phyloP scores from a whole-genome alignment of 2,888 invertebrate species.

The Trachelus iudaicus region DNA sequence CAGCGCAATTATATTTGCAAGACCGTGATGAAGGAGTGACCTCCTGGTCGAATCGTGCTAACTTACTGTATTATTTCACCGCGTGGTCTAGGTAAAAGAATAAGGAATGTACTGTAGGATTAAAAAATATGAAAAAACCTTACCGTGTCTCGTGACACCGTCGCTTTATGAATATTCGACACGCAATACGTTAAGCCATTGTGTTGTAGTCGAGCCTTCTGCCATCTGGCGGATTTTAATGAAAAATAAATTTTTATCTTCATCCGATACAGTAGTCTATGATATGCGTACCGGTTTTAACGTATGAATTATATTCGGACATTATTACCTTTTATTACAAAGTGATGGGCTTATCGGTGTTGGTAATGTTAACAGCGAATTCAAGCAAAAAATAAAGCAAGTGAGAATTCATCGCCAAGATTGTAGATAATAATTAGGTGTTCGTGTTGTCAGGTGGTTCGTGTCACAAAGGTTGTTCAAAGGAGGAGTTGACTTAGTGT shows the following conservation, averaged over 20 bases:
- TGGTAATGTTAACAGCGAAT: not conserved
- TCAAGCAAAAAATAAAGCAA: not conserved
- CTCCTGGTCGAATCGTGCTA: not conserved
- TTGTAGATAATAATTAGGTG: not conserved
- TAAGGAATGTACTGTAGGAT: not conserved
- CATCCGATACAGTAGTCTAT: not conserved
- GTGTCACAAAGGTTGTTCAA: slow-evolving; percentile 3
- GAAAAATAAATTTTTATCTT: not conserved
- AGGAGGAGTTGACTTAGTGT: slow-evolving; percentile 23
- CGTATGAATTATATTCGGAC: not conserved
- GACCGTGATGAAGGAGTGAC: not conserved
- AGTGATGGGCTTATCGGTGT: not conserved
- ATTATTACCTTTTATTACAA: not conserved
- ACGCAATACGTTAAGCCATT: not conserved
- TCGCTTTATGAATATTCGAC: not conserved
- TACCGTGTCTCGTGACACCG: not conserved
- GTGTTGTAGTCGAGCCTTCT: not conserved
- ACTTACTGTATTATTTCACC: not conserved
- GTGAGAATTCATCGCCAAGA: not conserved
- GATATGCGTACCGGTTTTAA: not conserved
- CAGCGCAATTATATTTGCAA: not conserved
- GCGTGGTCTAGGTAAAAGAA: not conserved
- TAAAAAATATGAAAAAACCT: not conserved
- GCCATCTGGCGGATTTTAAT: not conserved
- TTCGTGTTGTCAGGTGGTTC: slow-evolving; percentile 10